A percentile compares a stretch with the other conserved stretches of the same genome.
Conservation (phyloP, 1,140 invertebrate genomes). For the Pseudoatta argentina region DNA sequence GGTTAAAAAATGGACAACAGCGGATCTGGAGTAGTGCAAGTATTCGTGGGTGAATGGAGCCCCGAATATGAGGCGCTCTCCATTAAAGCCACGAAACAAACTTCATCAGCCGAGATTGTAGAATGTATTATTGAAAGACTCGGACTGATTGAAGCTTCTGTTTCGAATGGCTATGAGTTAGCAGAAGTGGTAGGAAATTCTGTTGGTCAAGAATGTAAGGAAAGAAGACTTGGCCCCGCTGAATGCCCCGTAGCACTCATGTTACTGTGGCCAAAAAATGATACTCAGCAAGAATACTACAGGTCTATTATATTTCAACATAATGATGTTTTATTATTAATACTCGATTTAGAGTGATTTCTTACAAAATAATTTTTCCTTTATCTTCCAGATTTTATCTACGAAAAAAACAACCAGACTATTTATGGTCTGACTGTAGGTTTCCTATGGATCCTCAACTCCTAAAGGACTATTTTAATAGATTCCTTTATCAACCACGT, state of each 20-base stretch:
- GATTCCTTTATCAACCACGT: conserved; percentile 95
- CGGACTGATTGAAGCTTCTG: conserved; percentile 89
- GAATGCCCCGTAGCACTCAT: conserved; percentile 97
- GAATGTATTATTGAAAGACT: conserved; percentile 94
- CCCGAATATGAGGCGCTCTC: conserved; percentile 95
- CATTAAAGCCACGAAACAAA: conserved; percentile 97
- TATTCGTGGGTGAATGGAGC: conserved; percentile 96
- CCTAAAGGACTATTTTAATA: conserved; percentile 95
- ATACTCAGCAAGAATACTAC: conserved; percentile 87
- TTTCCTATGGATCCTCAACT: conserved; percentile 96
- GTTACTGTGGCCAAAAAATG: conserved; percentile 95
- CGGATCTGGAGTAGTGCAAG: conserved; percentile 88
- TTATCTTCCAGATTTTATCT: conserved; percentile 91
- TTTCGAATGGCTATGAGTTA: conserved; percentile 93
- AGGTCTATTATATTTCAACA: conserved; percentile 81
- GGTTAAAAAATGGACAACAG: conserved; percentile 85
- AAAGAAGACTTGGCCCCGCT: conserved; percentile 93
- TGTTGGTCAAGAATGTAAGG: conserved; percentile 95
- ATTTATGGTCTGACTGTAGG: conserved; percentile 92
- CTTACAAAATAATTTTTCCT: conserved; percentile 10
- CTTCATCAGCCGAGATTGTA: conserved; percentile 95
- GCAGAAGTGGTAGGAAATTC: conserved; percentile 96
- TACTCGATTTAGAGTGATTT: not conserved
- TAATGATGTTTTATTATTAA: not conserved
- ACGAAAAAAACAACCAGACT: conserved; percentile 92